Evolutionary conservation across 2,113 vertebrate species (phyloP), one percentile per base, ranked within the genome.

Genomic region (Cololabis saira): DNA sequence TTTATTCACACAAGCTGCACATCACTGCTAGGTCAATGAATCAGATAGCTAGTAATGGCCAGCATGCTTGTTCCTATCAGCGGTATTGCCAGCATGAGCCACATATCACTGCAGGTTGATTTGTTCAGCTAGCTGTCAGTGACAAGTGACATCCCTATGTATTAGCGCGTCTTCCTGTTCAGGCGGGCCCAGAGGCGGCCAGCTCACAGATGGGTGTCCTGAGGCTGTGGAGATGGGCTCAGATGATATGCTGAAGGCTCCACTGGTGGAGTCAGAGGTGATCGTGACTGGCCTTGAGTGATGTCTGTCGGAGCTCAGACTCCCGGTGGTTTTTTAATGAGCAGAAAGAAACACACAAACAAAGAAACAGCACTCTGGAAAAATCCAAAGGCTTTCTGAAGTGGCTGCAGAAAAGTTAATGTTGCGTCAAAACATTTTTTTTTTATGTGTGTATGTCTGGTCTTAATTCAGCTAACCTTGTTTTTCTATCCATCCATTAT

Each of bases 201-300:
- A 65, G 77, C 78, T 87, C 87, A 82, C 74, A 78, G 74, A 71
- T 66, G 84, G 60, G 3, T 42, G 30, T 55, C 72, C 80, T 11
- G 16, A 40, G 73, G 87, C 61, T 5, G 49, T 10, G 69, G 73
- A 7, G 82, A 71, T 49, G 81, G 89, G 76, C 84, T 71, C 85
- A 88, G 89, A 90, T 90, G 89, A 89, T 87, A 74, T 63, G 87
- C 91, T 78, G 78, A 74, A 54, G 82, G 90, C 75, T 61, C 58
- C 44, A 81, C 52, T 49, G 74, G 18, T 83, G 82, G 87, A 90
- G 83, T 85, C 86, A 84, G 81, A 78, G 81, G 81, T 88, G 88
- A 85, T 85, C 61, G 67, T 71, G 65, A 78, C 50, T 73, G 80
- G 80, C 88, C 81, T 59, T 73, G 84, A 91, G 86, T 87, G 90